phyloP scores from a whole-genome alignment of 2,113 vertebrate genomes.

The Caranx ignobilis region DNA sequence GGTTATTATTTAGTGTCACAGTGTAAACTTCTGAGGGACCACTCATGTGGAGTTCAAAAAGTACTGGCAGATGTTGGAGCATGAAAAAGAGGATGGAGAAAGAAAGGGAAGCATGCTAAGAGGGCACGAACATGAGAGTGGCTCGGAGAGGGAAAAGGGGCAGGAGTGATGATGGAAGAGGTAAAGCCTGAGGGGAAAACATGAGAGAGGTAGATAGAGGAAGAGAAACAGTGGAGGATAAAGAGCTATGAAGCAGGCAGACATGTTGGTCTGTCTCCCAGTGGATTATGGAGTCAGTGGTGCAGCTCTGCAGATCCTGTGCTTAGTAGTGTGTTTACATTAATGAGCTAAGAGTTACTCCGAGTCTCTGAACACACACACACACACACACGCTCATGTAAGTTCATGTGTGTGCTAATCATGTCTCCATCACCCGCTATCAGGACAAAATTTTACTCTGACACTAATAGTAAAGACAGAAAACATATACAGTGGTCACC shows the following conservation, averaged over 20 bases:
- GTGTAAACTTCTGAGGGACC: slow-evolving; percentile 54
- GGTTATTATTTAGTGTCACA: slow-evolving; percentile 44
- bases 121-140: slow-evolving; percentile 9
- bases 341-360: slow-evolving; percentile 72
- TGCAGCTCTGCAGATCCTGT: slow-evolving; percentile 72
- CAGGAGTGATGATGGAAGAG: slow-evolving; percentile 54
- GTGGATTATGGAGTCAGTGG: slow-evolving; percentile 62
- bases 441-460: not conserved
- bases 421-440: slow-evolving; percentile 6
- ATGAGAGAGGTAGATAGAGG: slow-evolving; percentile 24
- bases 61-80: slow-evolving; percentile 61
- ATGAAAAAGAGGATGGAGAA: slow-evolving; percentile 6
- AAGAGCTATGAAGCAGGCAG: slow-evolving; percentile 44
- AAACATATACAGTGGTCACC: not conserved
- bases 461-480: not conserved
- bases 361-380: slow-evolving; percentile 59
- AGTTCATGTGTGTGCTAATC: slow-evolving; percentile 5
- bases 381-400: slow-evolving; percentile 27
- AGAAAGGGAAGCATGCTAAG: slow-evolving; percentile 14
- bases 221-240: slow-evolving; percentile 34
- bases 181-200: slow-evolving; percentile 47
- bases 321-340: slow-evolving; percentile 68
- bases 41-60: slow-evolving; percentile 51
- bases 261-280: slow-evolving; percentile 56
- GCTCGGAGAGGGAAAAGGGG: not conserved